A percentile compares a stretch with the other conserved stretches of the same genome.
These are phyloP conservation scores for Chydorus sphaericus DNA, from an alignment of 2,888 invertebrate genomes.

Conservation along the genomic window DNA sequence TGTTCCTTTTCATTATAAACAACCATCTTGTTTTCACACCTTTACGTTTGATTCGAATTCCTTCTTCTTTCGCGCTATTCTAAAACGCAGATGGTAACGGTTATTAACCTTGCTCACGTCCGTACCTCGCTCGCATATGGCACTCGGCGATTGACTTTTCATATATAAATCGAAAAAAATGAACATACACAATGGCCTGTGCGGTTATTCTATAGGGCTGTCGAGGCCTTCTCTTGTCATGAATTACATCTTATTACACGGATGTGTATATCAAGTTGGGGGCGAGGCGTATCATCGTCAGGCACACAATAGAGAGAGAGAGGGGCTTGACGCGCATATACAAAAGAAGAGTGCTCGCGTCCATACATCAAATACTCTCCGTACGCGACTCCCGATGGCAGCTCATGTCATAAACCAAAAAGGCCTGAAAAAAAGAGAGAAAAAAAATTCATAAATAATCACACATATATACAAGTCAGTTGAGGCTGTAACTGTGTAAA, in stretches of 20 bases:
- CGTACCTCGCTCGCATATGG: too few relatives aligned
- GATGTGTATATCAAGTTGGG: neutral
- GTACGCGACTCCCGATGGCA: too few relatives aligned
- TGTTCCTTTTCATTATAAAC: too few relatives aligned
- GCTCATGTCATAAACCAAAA: neutral
- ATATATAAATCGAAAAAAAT: too few relatives aligned
- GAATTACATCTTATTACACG: neutral
- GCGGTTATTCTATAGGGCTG: too few relatives aligned
- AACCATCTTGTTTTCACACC: too few relatives aligned
- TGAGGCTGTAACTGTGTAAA: neutral
- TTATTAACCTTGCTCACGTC: too few relatives aligned
- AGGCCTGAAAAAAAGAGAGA: neutral
- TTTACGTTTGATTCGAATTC: too few relatives aligned
- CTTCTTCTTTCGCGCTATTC: too few relatives aligned
- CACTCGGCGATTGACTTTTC: too few relatives aligned
- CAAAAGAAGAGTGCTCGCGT: neutral
- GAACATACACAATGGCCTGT: too few relatives aligned
- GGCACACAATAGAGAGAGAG: neutral
- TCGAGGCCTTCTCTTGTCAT: neutral
- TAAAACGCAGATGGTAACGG: too few relatives aligned
- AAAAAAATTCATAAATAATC: neutral
- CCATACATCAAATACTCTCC: neutral
- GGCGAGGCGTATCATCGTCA: neutral
- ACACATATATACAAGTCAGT: neutral
- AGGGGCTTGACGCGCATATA: neutral